Conservation (phyloP, 2,888 invertebrate species). For the Nomada flava region DNA sequence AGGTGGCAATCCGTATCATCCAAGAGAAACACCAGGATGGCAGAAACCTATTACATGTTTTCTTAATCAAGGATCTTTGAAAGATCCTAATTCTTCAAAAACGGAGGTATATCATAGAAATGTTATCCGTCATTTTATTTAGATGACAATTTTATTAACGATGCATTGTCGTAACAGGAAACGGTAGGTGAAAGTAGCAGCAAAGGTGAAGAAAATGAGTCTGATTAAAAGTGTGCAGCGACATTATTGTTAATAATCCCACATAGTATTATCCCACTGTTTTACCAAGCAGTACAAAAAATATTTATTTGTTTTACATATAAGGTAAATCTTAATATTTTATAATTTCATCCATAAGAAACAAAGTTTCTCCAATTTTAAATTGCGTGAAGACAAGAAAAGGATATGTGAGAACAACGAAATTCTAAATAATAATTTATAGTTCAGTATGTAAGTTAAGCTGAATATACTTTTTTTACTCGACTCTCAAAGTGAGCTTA, state of each 20-base stretch:
- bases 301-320: slow-evolving; percentile 36
- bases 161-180: slow-evolving; percentile 15
- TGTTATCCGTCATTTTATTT: neutral
- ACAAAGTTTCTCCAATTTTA: slow-evolving; percentile 3
- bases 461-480: neutral
- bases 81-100: slow-evolving; percentile 1
- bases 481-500: neutral
- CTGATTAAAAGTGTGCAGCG: neutral
- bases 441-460: neutral
- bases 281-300: slow-evolving; percentile 5
- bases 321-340: neutral
- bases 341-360: slow-evolving; percentile 26
- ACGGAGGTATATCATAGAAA: slow-evolving; percentile 29
- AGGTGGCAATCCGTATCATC: slow-evolving; percentile 86
- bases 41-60: slow-evolving; percentile 86
- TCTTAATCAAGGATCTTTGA: slow-evolving; percentile 56
- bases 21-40: slow-evolving; percentile 86
- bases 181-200: neutral
- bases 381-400: neutral
- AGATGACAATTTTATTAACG: neutral
- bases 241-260: neutral
- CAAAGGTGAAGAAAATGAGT: slow-evolving; percentile 20
- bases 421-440: neutral
- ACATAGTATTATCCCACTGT: neutral
- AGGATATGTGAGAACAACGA: neutral